phyloP scores from a whole-genome alignment of 2,113 vertebrate species.

The Candoia aspera region DNA sequence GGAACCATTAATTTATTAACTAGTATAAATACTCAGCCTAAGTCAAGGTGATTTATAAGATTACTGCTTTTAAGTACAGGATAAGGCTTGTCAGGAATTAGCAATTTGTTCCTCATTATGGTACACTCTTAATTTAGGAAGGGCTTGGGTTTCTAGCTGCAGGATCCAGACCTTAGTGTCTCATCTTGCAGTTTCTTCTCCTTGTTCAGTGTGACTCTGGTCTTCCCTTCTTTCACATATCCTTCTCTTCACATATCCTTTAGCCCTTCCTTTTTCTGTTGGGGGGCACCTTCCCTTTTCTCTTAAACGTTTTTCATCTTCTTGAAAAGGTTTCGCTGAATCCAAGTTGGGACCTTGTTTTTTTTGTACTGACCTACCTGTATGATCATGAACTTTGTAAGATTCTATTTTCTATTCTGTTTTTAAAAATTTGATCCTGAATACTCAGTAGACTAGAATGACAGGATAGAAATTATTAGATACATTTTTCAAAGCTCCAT shows the following conservation, averaged over 20 bases:
- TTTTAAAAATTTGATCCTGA: neutral
- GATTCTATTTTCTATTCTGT: neutral
- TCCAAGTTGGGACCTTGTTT: neutral
- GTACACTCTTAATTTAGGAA: neutral
- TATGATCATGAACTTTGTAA: neutral
- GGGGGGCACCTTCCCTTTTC: too few relatives aligned
- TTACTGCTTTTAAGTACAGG: conserved; percentile 31
- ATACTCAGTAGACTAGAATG: neutral
- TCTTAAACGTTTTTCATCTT: neutral
- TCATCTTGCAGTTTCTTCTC: neutral
- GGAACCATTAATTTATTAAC: conserved; percentile 41
- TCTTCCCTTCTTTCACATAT: neutral
- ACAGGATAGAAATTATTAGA: neutral
- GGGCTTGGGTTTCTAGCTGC: neutral
- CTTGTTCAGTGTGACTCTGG: neutral
- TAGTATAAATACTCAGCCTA: conserved; percentile 50
- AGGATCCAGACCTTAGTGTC: neutral
- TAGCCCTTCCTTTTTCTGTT: neutral
- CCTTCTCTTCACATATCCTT: too few relatives aligned
- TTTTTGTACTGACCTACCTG: neutral
- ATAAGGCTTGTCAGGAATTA: conserved; percentile 28
- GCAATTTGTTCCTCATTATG: neutral
- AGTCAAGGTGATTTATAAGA: conserved; percentile 44
- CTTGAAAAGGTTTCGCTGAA: neutral
- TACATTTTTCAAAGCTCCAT: neutral